phyloP scores from a whole-genome alignment of 2,797 vertebrate species.

The Lerista edwardsae region DNA sequence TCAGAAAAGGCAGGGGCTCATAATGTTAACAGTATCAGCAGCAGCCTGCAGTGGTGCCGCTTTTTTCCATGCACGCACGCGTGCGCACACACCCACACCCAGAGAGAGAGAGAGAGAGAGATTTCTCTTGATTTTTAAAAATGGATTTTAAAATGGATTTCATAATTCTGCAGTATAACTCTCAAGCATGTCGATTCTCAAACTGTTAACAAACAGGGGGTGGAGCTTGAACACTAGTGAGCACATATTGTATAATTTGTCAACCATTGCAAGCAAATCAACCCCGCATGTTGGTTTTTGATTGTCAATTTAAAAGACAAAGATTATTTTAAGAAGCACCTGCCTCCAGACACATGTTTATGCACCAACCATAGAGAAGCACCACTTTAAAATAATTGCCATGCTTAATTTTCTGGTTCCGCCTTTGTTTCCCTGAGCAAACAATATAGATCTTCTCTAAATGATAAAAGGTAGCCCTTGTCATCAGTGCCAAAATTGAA shows the following conservation, averaged over 20 bases:
- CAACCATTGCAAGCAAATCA: neutral
- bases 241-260: neutral
- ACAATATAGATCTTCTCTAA: conserved; percentile 52
- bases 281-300: neutral
- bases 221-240: neutral
- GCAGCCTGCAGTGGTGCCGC: neutral
- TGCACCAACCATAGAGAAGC: conserved; percentile 35
- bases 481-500: conserved; percentile 37
- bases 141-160: neutral
- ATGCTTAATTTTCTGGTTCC: conserved; percentile 42
- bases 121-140: neutral
- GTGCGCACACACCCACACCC: too few species aligned
- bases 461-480: conserved; percentile 45
- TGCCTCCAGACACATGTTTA: conserved; percentile 26
- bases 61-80: neutral
- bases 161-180: neutral
- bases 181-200: neutral
- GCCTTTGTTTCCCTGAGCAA: conserved; percentile 42
- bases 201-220: neutral
- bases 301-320: neutral
- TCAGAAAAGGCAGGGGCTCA: neutral
- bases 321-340: neutral
- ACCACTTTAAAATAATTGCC: conserved; percentile 38
- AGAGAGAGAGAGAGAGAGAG: too few species aligned
- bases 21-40: neutral